Percentiles rank a stretch among this genome's conserved stretches.
Conservation (phyloP, 2,113 vertebrate species). For the Solea senegalensis region DNA sequence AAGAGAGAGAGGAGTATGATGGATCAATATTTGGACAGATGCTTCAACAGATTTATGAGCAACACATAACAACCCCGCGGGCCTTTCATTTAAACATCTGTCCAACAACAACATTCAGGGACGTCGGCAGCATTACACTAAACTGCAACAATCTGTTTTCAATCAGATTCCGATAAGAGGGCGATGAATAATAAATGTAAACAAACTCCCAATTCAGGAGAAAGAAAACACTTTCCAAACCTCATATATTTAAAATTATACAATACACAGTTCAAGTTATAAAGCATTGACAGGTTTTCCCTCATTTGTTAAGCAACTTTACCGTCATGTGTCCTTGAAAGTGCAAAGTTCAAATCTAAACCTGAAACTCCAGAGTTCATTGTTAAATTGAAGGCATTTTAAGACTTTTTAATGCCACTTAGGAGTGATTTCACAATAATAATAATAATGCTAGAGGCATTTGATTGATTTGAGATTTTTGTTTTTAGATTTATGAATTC, state of each 20-base stretch:
- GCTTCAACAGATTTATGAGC: constrained; percentile 2
- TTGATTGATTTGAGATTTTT: too few species aligned
- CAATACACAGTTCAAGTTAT: background rate
- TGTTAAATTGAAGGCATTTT: too few species aligned
- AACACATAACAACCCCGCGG: background rate
- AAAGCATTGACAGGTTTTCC: background rate
- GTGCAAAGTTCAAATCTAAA: background rate
- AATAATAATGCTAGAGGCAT: too few species aligned
- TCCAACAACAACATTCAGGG: background rate
- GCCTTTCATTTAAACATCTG: background rate
- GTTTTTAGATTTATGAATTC: too few species aligned
- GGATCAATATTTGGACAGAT: constrained; percentile 2
- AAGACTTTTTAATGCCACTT: too few species aligned
- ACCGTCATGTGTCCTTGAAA: background rate
- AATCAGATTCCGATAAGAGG: background rate
- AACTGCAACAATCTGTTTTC: background rate
- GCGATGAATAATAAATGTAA: background rate
- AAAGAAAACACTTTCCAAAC: too few species aligned
- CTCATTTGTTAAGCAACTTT: background rate
- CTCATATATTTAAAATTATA: too few species aligned
- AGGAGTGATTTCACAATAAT: too few species aligned
- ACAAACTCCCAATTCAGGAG: too few species aligned
- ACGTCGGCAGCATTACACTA: background rate
- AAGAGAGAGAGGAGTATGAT: background rate
- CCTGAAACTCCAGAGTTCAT: too few species aligned